Base-by-base conservation (phyloP, 2,113 vertebrate genomes). In the Spheniscus mendiculus region DNA sequence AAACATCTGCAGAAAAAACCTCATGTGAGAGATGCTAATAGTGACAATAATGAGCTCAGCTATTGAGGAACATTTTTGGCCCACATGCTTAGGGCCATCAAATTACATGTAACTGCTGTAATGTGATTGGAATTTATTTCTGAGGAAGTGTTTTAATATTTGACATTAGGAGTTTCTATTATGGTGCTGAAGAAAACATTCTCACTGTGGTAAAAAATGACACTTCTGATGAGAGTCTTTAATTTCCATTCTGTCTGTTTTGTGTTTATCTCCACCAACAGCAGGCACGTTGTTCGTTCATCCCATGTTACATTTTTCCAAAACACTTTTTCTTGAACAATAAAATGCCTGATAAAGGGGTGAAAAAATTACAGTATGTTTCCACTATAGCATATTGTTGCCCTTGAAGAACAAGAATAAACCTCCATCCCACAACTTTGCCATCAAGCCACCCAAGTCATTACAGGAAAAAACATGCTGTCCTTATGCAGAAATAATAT, bases 321-420 rank as follows among this genome's bases (percentile, higher is more conserved):
- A 91, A 90, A 76, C 49, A 56, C 26, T 90, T 95, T 96, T 87
- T 66, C 63, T 91, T 83, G 56, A 83, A 93, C 73, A 97, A 85
- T 81, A 83, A 84, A 89, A 62, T 63, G 42, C 25, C 44, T 94
- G 84, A 94, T 93, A 95, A 94, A 8, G 34, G 34, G 44, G 8
- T 49, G 26, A 58, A 85, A 70, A 94, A 78, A 83, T 7, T 50
- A 71, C 70, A 76, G 67, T 38, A 29, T 34, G 69, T 73, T 92
- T 69, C 66, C 36, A 47, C 59, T 74, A 10, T 1, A 78, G 56
- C 12, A 15, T 82, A 40, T 55, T 81, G 59, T 22, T 95, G 61
- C 52, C 78, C 79, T 85, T 81, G 61, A 95, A 92, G 80, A 96
- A 59, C 49, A 74, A 59, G 80, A 84, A 87, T 55, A 87, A 94